Evolutionary conservation across 2,888 invertebrate species (phyloP).

Genomic region (Drosophila subquinaria): DNA sequence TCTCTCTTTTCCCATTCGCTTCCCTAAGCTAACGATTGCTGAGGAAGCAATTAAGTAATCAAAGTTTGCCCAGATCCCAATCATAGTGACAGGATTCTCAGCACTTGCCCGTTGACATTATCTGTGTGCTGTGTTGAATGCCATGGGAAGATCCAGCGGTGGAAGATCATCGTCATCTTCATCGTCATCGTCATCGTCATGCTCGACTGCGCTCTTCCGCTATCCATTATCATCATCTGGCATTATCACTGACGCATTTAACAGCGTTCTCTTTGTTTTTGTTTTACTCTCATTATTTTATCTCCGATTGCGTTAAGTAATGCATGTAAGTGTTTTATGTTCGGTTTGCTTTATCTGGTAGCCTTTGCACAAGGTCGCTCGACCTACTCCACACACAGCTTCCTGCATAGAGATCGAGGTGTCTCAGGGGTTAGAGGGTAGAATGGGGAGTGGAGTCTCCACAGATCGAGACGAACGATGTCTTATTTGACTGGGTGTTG

Average conservation of each 20-base stretch:
- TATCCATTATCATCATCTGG: slow-evolving; percentile 52
- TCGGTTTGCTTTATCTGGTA: slow-evolving; percentile 44
- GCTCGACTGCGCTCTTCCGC: too few relatives aligned
- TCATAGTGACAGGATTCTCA: slow-evolving; percentile 31
- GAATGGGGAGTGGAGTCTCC: background rate
- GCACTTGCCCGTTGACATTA: slow-evolving; percentile 2
- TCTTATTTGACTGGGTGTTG: slow-evolving; percentile 50
- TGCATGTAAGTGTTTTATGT: slow-evolving; percentile 18
- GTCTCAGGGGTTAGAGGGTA: background rate
- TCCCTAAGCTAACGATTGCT: background rate
- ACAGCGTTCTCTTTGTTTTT: slow-evolving; percentile 15
- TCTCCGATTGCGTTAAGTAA: slow-evolving; percentile 20
- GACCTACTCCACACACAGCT: slow-evolving; percentile 33
- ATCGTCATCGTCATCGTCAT: too few relatives aligned
- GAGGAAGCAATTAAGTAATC: slow-evolving; percentile 24
- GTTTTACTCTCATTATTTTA: slow-evolving; percentile 17
- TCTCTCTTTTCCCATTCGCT: background rate
- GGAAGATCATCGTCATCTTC: slow-evolving; percentile 21
- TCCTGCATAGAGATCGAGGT: slow-evolving; percentile 13
- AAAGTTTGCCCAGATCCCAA: slow-evolving; percentile 12
- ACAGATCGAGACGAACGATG: slow-evolving; percentile 13
- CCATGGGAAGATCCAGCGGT: slow-evolving; percentile 42
- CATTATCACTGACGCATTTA: slow-evolving; percentile 56
- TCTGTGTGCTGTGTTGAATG: slow-evolving; percentile 1
- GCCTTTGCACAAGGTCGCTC: slow-evolving; percentile 58